phyloP scores from a whole-genome alignment of 2,797 vertebrate genomes.

The Fratercula arctica region DNA sequence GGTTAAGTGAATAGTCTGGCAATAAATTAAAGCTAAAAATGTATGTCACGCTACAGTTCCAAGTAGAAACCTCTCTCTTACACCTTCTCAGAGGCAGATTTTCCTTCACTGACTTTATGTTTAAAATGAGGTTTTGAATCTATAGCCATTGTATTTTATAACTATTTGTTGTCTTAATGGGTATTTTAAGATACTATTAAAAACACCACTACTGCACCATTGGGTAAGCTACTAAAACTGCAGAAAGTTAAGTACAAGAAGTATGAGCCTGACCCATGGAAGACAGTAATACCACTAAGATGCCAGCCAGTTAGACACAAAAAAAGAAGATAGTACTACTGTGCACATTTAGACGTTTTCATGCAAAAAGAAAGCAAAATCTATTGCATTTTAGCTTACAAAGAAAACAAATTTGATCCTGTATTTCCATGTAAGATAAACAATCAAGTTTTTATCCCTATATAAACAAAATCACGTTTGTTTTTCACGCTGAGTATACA shows the following conservation, averaged over 20 bases:
- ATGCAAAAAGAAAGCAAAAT: not conserved
- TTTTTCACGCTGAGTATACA: not conserved
- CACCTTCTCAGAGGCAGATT: not conserved
- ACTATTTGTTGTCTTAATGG: not conserved
- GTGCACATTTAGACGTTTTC: not conserved
- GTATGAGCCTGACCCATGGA: not conserved
- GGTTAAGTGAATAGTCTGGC: constrained; percentile 33
- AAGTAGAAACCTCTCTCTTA: not conserved
- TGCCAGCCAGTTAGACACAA: not conserved
- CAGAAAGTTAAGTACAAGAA: not conserved
- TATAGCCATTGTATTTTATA: not conserved
- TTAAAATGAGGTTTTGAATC: not conserved
- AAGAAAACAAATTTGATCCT: not conserved
- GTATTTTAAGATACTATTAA: not conserved
- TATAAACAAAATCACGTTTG: not conserved
- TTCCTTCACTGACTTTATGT: not conserved
- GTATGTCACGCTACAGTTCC: not conserved
- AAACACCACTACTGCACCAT: not conserved
- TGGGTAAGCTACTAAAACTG: not conserved
- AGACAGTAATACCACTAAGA: not conserved
- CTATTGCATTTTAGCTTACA: not conserved
- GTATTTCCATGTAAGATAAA: not conserved
- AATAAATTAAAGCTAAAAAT: constrained; percentile 14
- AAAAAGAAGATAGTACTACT: not conserved
- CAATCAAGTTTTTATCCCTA: not conserved